Evolutionary conservation across 2,888 invertebrate species (phyloP).

Genomic region (Magallana nippona): DNA sequence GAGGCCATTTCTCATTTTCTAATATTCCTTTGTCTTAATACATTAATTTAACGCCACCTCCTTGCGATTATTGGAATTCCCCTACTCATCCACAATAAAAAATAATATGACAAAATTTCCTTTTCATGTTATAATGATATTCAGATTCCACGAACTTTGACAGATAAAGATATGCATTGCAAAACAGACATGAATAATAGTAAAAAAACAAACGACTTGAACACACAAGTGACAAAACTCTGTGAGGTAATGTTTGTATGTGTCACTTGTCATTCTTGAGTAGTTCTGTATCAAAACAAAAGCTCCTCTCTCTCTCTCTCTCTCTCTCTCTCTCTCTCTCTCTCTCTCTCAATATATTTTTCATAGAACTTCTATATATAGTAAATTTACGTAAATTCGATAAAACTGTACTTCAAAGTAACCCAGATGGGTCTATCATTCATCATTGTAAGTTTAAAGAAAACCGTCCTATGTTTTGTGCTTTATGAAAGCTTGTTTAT

Average conservation of each 20-base stretch:
- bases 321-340: background rate
- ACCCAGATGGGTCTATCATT: background rate
- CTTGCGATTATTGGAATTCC: too few relatives aligned
- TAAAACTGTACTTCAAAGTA: background rate
- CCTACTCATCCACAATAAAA: too few relatives aligned
- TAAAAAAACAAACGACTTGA: background rate
- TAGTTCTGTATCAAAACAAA: background rate
- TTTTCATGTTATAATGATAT: too few relatives aligned
- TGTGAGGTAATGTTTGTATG: background rate
- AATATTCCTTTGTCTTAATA: too few relatives aligned
- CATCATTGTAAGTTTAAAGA: background rate
- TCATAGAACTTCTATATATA: too few relatives aligned
- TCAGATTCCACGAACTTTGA: too few relatives aligned
- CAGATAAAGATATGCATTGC: too few relatives aligned
- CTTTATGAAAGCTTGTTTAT: background rate
- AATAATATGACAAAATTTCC: too few relatives aligned
- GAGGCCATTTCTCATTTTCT: too few relatives aligned
- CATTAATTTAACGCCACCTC: too few relatives aligned
- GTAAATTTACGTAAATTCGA: background rate
- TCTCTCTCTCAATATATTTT: background rate
- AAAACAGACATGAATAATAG: background rate
- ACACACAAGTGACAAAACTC: background rate
- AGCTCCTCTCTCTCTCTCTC: too few relatives aligned
- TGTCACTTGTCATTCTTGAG: constrained; percentile 9
- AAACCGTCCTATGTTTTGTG: background rate